phyloP scores from a whole-genome alignment of 23 tunicate genomes.

The Styela clava region DNA sequence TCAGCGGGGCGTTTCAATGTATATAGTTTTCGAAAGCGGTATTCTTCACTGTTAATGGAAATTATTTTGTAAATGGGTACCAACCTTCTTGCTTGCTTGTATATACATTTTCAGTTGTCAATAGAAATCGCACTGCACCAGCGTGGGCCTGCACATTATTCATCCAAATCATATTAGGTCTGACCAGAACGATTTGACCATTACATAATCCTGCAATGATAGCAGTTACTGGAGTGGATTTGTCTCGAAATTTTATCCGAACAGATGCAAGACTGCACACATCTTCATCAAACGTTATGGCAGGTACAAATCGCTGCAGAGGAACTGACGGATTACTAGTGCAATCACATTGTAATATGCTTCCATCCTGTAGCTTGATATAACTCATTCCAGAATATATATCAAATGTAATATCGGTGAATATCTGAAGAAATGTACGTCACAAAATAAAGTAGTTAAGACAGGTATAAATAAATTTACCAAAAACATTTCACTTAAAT shows the following conservation, averaged over 20 bases:
- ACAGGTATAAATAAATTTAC: not conserved
- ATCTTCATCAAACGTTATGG: constrained; percentile 50
- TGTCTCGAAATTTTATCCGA: not conserved
- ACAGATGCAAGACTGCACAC: constrained; percentile 44
- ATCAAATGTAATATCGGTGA: constrained; percentile 47
- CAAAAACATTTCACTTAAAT: not conserved
- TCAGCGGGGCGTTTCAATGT: no score
- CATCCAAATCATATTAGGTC: constrained; percentile 56
- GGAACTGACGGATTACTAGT: constrained; percentile 53
- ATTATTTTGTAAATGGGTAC: no score
- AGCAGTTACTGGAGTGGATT: constrained; percentile 11
- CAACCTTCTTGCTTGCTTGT: not conserved
- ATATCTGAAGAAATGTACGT: no score
- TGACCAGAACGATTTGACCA: constrained; percentile 58
- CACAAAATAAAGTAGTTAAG: no score
- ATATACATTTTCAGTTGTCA: constrained; percentile 8
- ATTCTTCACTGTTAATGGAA: no score
- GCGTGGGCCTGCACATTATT: constrained; percentile 63
- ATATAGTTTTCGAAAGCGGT: no score
- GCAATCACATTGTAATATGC: constrained; percentile 65
- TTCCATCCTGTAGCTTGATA: constrained; percentile 39
- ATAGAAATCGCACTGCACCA: constrained; percentile 32
- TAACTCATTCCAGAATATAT: constrained; percentile 28
- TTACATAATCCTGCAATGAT: constrained; percentile 62
- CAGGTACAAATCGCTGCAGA: constrained; percentile 29